phyloP scores from a whole-genome alignment of 2,888 invertebrate species.

The Melanargia galathea region DNA sequence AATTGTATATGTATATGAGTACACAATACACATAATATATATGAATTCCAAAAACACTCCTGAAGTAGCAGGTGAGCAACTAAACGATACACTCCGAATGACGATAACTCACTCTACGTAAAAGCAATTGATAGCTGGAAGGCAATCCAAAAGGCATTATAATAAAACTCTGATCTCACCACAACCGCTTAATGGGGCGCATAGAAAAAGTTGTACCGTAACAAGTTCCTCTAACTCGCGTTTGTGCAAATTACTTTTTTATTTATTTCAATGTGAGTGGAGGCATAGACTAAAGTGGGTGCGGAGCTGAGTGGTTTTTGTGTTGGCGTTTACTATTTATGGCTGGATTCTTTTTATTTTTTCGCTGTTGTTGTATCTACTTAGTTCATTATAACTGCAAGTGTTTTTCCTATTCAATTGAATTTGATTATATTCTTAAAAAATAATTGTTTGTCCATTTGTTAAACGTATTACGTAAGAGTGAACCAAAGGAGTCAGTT shows the following conservation, averaged over 20 bases:
- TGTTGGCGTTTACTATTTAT: constrained; percentile 15
- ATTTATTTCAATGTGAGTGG: constrained; percentile 27
- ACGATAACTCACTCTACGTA: constrained; percentile 5
- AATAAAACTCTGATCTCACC: constrained; percentile 34
- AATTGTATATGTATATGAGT: too few relatives aligned
- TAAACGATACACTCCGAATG: neutral
- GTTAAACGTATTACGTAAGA: too few relatives aligned
- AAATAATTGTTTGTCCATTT: too few relatives aligned
- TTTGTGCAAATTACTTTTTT: constrained; percentile 29
- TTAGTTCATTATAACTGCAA: neutral
- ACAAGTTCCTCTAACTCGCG: constrained; percentile 27
- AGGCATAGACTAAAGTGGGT: constrained; percentile 13
- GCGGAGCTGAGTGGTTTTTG: constrained; percentile 19
- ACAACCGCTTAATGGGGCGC: constrained; percentile 37
- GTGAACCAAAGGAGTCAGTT: too few relatives aligned
- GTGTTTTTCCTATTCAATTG: too few relatives aligned
- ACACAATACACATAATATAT: too few relatives aligned
- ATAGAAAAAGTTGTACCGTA: constrained; percentile 38
- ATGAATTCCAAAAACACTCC: too few relatives aligned
- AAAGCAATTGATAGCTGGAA: constrained; percentile 16
- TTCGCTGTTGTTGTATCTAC: neutral
- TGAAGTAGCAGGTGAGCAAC: neutral
- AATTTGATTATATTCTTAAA: too few relatives aligned
- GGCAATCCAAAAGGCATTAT: constrained; percentile 34
- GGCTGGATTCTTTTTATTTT: constrained; percentile 1